Evolutionary conservation across 2,113 vertebrate genomes (phyloP), one percentile per base, ranked within the genome.

Genomic region (Miniopterus natalensis): DNA sequence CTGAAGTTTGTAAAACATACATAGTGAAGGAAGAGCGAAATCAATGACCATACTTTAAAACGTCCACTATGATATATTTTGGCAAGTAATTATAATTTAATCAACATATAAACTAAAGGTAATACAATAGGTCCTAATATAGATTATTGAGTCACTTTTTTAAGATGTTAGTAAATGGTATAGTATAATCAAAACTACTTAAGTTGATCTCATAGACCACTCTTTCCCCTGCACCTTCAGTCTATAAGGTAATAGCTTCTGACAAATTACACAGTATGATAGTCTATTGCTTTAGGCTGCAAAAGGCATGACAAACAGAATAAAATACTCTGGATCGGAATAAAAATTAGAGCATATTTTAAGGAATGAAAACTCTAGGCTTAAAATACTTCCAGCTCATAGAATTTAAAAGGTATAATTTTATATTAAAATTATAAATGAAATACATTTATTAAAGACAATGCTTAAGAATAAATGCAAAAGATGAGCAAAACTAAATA

Each of bases 381-480:
- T 81, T 81, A 87, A 78, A 79, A 66, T 45, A 85, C 75, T 91
- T 84, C 70, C 57, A 57, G 86, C n/a, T 81, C 47, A 65, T 1
- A 70, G 29, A 79, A 42, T 40, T 75, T 81, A 88, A 42, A n/a
- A 83, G 8, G 42, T 86, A 77, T 5, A 18, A 68, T 27, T 70
- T 11, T 65, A 25, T 79, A n/a, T 61, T 74, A 73, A 92, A 96
- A 88, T 20, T 49, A 70, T 75, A 70, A 10, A 51, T 27, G 47
- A 65, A 55, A 87, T 79, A 84, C 75, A 88, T 73, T 47, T 59
- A 15, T 51, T 92, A 49, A 36, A 61, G 20, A 90, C 36, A 92
- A 63, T 36, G 63, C 45, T 87, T 89, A 84, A 75, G 40, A 97
- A 84, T 36, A 59, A 86, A 91, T 80, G 42, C 21, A 29, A 42